Conservation (phyloP, 2,888 invertebrate genomes). For the Chrysolina haemoptera region DNA sequence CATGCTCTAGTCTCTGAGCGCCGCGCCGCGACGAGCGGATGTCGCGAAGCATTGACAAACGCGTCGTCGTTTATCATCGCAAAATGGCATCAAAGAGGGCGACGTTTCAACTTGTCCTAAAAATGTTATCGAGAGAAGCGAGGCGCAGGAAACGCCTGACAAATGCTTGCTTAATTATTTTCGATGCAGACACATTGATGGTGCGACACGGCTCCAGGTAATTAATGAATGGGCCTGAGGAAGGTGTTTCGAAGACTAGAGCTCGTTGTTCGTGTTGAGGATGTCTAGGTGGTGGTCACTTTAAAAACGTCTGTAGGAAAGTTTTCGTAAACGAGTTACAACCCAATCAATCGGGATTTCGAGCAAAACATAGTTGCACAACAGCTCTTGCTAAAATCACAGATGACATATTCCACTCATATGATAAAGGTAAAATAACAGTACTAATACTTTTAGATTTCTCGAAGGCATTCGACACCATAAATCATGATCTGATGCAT, state of each 20-base stretch:
- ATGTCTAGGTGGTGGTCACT: too few species aligned
- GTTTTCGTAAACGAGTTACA: too few species aligned
- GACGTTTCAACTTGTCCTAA: slow-evolving; percentile 65
- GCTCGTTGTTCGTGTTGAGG: neutral
- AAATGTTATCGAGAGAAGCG: slow-evolving; percentile 68
- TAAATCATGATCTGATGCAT: too few species aligned
- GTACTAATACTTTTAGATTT: too few species aligned
- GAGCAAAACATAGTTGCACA: too few species aligned
- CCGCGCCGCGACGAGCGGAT: slow-evolving; percentile 59
- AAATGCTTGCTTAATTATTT: slow-evolving; percentile 70
- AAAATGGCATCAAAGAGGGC: slow-evolving; percentile 68
- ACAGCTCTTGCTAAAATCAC: too few species aligned
- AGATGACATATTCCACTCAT: too few species aligned
- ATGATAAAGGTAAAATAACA: too few species aligned
- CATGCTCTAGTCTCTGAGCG: slow-evolving; percentile 22
- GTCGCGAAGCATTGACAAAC: slow-evolving; percentile 67
- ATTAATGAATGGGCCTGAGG: slow-evolving; percentile 56
- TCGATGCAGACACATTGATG: slow-evolving; percentile 67
- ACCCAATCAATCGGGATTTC: too few species aligned
- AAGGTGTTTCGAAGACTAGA: neutral
- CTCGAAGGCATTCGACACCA: too few species aligned
- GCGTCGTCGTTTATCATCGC: slow-evolving; percentile 66
- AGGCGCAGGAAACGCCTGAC: slow-evolving; percentile 68
- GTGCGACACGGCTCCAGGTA: slow-evolving; percentile 54
- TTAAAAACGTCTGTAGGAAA: too few species aligned